phyloP scores from a whole-genome alignment of 1,140 invertebrate species.

The Cardiocondyla obscurior region DNA sequence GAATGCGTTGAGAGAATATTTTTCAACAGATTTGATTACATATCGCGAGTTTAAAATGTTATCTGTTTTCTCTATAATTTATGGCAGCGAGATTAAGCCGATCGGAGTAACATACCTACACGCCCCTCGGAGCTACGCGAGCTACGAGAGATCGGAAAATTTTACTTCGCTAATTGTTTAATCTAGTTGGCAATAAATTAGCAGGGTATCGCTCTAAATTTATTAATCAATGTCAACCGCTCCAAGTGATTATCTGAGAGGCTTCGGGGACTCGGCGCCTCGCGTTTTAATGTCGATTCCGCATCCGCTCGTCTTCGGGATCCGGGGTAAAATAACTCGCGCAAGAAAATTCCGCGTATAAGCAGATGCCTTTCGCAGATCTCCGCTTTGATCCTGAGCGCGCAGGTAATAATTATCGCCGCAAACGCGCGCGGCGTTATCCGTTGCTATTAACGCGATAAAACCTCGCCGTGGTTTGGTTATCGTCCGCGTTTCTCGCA shows the following conservation, averaged over 20 bases:
- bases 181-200: neutral
- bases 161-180: neutral
- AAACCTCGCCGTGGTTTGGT: slow-evolving; percentile 43
- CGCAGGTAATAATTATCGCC: slow-evolving; percentile 63
- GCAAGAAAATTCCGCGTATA: slow-evolving; percentile 20
- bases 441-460: slow-evolving; percentile 58
- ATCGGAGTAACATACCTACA: neutral
- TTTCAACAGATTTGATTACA: neutral
- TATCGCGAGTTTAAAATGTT: neutral
- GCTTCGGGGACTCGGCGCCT: neutral
- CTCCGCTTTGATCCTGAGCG: slow-evolving; percentile 49
- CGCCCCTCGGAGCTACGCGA: no score
- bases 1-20: neutral
- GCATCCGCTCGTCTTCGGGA: neutral
- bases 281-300: neutral
- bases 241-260: neutral
- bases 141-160: neutral
- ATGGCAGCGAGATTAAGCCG: neutral
- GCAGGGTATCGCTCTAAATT: slow-evolving; percentile 1
- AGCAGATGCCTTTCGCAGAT: slow-evolving; percentile 35
- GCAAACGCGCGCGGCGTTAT: slow-evolving; percentile 26
- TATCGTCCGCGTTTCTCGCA: slow-evolving; percentile 24
- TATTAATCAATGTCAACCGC: neutral
- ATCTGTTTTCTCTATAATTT: neutral
- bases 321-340: slow-evolving; percentile 12